Percentiles rank a stretch among this genome's conserved stretches.
phyloP scores from a whole-genome alignment of 2,888 invertebrate genomes.

The Mythimna vitellina region DNA sequence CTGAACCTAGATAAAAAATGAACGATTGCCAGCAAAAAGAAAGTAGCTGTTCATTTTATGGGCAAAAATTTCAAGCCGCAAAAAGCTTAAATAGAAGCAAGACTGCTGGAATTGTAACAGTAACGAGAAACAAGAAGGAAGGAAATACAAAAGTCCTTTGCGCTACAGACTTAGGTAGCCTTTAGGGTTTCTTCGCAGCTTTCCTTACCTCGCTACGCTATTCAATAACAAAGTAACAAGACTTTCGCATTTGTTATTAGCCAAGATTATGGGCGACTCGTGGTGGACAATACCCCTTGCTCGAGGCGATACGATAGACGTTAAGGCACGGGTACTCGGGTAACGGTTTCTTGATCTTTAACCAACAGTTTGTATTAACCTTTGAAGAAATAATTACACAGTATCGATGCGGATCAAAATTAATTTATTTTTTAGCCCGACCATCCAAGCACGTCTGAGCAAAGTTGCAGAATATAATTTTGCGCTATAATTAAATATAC shows the following conservation, averaged over 20 bases:
- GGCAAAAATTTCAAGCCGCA: neutral
- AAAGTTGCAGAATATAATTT: constrained; percentile 30
- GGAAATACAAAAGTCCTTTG: constrained; percentile 39
- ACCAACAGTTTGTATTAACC: constrained; percentile 54
- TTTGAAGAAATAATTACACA: constrained; percentile 58
- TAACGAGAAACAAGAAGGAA: constrained; percentile 28
- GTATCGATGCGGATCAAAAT: constrained; percentile 49
- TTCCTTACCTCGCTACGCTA: constrained; percentile 32
- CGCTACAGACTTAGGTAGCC: constrained; percentile 45
- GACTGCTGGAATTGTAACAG: constrained; percentile 20
- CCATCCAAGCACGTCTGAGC: constrained; percentile 36
- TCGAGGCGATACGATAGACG: constrained; percentile 45
- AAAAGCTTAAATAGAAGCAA: neutral
- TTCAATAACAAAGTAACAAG: constrained; percentile 60
- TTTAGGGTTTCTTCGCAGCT: constrained; percentile 49
- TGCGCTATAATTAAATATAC: constrained; percentile 30
- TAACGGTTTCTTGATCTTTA: constrained; percentile 63
- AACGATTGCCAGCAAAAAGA: neutral
- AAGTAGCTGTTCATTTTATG: neutral
- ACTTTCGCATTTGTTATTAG: constrained; percentile 64
- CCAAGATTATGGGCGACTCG: constrained; percentile 56
- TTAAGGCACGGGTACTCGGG: constrained; percentile 45
- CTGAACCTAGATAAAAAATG: constrained; percentile 13
- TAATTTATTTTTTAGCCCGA: constrained; percentile 37
- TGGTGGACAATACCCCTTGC: constrained; percentile 55